Evolutionary conservation across 2,888 invertebrate genomes (phyloP).

Genomic region (Nudaria mundana): DNA sequence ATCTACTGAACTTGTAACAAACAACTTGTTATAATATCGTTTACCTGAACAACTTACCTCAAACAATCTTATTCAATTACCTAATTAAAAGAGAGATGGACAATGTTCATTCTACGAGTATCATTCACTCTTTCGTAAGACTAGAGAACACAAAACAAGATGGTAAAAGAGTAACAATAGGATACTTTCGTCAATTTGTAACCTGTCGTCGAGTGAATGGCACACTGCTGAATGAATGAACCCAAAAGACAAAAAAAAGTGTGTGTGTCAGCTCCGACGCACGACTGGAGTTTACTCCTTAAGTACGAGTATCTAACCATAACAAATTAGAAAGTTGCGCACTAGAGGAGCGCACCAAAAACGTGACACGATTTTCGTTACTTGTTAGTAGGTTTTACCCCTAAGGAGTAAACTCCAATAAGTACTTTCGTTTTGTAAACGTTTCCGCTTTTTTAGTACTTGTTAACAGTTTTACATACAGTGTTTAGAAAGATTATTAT

Average conservation of each 20-base stretch:
- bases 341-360: no score
- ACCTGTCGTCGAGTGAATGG: slow-evolving; percentile 58
- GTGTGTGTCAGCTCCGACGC: no score
- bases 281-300: no score
- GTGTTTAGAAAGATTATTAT: not conserved
- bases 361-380: no score
- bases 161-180: slow-evolving; percentile 40
- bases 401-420: no score
- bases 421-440: slow-evolving; percentile 49
- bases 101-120: slow-evolving; percentile 11
- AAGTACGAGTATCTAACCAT: no score
- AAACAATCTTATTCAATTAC: slow-evolving; percentile 26
- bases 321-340: no score
- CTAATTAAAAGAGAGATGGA: slow-evolving; percentile 12
- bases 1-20: not conserved
- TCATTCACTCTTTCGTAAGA: slow-evolving; percentile 32
- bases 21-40: no score
- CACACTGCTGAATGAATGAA: slow-evolving; percentile 64
- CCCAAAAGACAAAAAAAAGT: no score
- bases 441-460: slow-evolving; percentile 21
- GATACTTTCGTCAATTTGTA: slow-evolving; percentile 66
- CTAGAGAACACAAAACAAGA: slow-evolving; percentile 24
- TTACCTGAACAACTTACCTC: no score
- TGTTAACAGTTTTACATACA: slow-evolving; percentile 6
- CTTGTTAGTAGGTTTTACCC: no score